Percentiles rank a stretch among this genome's conserved stretches.
phyloP scores from a whole-genome alignment of 1,140 invertebrate genomes.

The Platyura marginata region DNA sequence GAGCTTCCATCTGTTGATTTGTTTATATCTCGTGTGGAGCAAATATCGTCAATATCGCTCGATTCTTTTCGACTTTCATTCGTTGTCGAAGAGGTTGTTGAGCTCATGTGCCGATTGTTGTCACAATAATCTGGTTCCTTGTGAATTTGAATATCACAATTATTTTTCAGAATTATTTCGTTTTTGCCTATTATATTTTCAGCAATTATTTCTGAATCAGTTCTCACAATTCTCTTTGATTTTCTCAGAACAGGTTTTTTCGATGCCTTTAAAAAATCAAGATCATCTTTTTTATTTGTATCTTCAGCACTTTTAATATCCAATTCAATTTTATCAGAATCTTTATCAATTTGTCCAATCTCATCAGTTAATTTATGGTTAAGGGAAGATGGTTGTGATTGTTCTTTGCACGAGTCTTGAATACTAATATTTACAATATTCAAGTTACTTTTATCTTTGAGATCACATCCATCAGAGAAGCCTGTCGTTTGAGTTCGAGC shows the following conservation, averaged over 20 bases:
- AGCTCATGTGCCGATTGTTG: background rate
- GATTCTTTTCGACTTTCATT: background rate
- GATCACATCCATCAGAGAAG: background rate
- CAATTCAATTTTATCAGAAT: background rate
- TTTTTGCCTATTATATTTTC: background rate
- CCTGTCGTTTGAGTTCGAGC: background rate
- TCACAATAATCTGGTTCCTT: background rate
- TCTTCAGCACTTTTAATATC: background rate
- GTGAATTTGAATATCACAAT: slow-evolving; percentile 2
- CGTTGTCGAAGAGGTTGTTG: background rate
- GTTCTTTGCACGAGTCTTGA: background rate
- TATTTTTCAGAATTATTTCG: background rate
- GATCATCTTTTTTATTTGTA: background rate
- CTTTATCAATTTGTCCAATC: background rate
- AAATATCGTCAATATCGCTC: slow-evolving; percentile 2
- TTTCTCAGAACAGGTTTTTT: slow-evolving; percentile 3
- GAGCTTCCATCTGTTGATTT: slow-evolving; percentile 4
- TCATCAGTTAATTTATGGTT: background rate
- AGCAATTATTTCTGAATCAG: slow-evolving; percentile 4
- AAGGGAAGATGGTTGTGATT: background rate
- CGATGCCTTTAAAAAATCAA: background rate
- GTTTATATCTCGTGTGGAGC: background rate
- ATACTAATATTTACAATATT: background rate
- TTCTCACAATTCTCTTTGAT: slow-evolving; percentile 3
- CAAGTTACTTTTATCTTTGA: background rate